phyloP scores from a whole-genome alignment of 2,888 invertebrate genomes.

The Anticlea derivata region DNA sequence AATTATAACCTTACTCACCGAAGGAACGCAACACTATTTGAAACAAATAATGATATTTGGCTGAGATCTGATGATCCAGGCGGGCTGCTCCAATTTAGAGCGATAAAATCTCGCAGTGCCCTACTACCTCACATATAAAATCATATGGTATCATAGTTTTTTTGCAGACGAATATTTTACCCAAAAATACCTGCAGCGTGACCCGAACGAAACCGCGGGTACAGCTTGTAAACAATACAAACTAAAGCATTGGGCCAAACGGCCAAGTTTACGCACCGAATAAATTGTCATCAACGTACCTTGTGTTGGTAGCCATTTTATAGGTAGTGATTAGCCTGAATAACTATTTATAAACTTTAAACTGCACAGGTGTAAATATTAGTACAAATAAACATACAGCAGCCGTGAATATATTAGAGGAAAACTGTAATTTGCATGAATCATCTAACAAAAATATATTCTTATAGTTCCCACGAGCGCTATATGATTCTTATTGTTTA shows the following conservation, averaged over 20 bases:
- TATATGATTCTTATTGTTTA: neutral
- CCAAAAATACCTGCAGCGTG: too few species aligned
- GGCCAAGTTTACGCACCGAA: conserved; percentile 12
- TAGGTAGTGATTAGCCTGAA: conserved; percentile 21
- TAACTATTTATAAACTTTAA: conserved; percentile 14
- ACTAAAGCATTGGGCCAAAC: conserved; percentile 13
- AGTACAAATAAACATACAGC: conserved; percentile 21
- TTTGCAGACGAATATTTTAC: too few species aligned
- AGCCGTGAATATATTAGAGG: conserved; percentile 10
- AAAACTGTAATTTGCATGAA: conserved; percentile 4
- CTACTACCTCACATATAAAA: too few species aligned
- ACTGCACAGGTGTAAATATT: conserved; percentile 31
- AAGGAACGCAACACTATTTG: too few species aligned
- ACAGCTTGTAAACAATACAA: conserved; percentile 12
- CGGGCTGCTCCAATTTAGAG: too few species aligned
- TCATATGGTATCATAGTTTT: too few species aligned
- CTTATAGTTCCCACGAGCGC: neutral
- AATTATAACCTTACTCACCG: too few species aligned
- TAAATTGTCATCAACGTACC: conserved; percentile 14
- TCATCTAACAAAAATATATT: neutral
- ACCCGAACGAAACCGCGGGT: conserved; percentile 10
- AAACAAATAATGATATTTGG: too few species aligned
- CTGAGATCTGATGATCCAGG: too few species aligned
- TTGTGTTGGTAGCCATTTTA: conserved; percentile 11
- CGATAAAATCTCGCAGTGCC: too few species aligned